Evolutionary conservation across 2,113 vertebrate species (phyloP).

Genomic region (Mirza zaza): DNA sequence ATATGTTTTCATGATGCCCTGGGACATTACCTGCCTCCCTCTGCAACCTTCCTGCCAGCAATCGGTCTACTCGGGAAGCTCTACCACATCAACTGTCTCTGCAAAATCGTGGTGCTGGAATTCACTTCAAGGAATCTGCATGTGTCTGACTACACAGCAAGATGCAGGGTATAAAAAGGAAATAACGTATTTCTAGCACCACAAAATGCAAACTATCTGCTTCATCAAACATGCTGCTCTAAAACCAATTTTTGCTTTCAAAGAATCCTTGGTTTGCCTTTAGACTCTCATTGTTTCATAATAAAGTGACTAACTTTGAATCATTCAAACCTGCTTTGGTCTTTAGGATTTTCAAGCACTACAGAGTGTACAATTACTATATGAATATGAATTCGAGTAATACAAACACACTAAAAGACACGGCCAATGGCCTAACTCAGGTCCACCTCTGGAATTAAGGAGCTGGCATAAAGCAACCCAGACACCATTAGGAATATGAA

Average conservation of each 20-base stretch:
- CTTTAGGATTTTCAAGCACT: neutral
- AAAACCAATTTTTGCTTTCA: slow-evolving; percentile 6
- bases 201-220: slow-evolving; percentile 11
- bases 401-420: neutral
- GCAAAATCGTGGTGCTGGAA: neutral
- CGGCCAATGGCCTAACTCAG: neutral
- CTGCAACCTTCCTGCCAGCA: neutral
- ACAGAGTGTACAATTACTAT: neutral
- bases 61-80: neutral
- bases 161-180: neutral
- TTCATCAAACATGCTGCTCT: neutral
- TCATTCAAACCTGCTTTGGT: neutral
- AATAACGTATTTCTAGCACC: neutral
- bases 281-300: neutral
- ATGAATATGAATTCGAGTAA: neutral
- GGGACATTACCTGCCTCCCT: neutral
- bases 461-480: neutral
- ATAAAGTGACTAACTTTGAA: slow-evolving; percentile 26
- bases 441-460: neutral
- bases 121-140: neutral
- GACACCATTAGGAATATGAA: neutral
- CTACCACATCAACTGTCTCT: neutral
- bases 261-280: slow-evolving; percentile 34
- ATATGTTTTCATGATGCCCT: neutral
- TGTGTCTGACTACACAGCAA: neutral